These are phyloP conservation scores for Entomobrya multifasciata DNA, from an alignment of 2,888 invertebrate genomes.

Conservation along the genomic window DNA sequence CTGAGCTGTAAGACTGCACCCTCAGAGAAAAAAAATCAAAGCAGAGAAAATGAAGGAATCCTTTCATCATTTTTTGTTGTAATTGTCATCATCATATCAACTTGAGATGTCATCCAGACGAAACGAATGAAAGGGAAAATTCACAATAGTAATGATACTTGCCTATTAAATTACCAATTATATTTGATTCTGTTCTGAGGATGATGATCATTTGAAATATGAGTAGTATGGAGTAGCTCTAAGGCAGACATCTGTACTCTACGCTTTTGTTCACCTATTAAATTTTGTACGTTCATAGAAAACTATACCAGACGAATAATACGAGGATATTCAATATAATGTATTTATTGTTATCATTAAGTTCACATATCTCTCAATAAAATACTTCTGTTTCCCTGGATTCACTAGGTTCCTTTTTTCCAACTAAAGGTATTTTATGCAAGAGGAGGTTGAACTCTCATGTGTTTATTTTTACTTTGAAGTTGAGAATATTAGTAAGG, in stretches of 20 bases:
- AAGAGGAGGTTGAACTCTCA: background rate
- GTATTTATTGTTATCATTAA: too few species aligned
- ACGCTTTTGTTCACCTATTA: too few species aligned
- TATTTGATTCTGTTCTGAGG: constrained; percentile 16
- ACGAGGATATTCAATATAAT: too few species aligned
- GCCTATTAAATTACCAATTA: constrained; percentile 32
- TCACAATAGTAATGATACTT: background rate
- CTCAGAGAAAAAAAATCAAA: background rate
- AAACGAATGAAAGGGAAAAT: constrained; percentile 6
- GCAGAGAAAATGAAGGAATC: constrained; percentile 4
- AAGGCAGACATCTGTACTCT: too few species aligned
- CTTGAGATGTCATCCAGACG: background rate
- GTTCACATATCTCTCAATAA: too few species aligned
- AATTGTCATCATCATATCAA: background rate
- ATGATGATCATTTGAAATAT: constrained; percentile 23
- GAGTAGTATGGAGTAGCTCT: background rate
- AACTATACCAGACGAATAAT: too few species aligned
- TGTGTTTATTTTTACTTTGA: too few species aligned
- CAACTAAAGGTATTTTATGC: background rate
- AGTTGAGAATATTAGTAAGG: too few species aligned
- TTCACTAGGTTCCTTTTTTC: too few species aligned
- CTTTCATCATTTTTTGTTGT: constrained; percentile 5
- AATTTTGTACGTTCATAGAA: too few species aligned
- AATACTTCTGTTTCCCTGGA: too few species aligned
- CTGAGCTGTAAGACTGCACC: too few species aligned